Percentiles rank a stretch among this genome's conserved stretches.
Evolutionary conservation across 2,113 vertebrate genomes (phyloP).

Genomic region (Empidonax traillii): DNA sequence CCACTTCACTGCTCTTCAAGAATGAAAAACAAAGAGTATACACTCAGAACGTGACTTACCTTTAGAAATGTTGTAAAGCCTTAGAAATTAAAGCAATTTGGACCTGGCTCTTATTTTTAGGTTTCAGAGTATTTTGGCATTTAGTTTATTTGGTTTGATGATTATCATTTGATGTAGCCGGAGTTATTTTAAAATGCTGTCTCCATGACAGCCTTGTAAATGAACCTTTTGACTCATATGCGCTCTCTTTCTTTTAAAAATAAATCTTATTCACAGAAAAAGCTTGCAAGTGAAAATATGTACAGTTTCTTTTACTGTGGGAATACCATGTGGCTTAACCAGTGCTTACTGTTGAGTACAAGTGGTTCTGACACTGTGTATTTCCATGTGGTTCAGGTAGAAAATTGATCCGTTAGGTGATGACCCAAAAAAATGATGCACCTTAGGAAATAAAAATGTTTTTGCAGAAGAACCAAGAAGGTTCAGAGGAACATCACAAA

Average conservation of each 20-base stretch:
- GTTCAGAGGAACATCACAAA: background rate
- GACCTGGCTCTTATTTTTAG: conserved; percentile 63
- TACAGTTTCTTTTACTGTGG: conserved; percentile 25
- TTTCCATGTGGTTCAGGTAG: background rate
- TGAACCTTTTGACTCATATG: conserved; percentile 61
- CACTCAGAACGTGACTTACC: conserved; percentile 43
- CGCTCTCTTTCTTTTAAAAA: conserved; percentile 58
- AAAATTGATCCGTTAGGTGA: background rate
- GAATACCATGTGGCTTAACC: background rate
- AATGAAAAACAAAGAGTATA: conserved; percentile 68
- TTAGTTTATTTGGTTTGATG: conserved; percentile 65
- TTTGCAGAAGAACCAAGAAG: background rate
- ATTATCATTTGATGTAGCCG: conserved; percentile 67
- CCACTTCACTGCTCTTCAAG: conserved; percentile 65
- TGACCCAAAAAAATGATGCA: background rate
- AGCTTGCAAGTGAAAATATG: conserved; percentile 64
- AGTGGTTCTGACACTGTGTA: background rate
- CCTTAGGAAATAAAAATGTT: background rate
- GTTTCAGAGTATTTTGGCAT: conserved; percentile 62
- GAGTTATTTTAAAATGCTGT: conserved; percentile 67
- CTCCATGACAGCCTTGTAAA: conserved; percentile 62
- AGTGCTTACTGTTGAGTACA: background rate
- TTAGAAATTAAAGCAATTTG: conserved; percentile 56
- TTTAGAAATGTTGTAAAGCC: conserved; percentile 37
- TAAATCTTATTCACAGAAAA: conserved; percentile 72